Conservation (phyloP, 2,797 vertebrate species). For the Limosa lapponica region DNA sequence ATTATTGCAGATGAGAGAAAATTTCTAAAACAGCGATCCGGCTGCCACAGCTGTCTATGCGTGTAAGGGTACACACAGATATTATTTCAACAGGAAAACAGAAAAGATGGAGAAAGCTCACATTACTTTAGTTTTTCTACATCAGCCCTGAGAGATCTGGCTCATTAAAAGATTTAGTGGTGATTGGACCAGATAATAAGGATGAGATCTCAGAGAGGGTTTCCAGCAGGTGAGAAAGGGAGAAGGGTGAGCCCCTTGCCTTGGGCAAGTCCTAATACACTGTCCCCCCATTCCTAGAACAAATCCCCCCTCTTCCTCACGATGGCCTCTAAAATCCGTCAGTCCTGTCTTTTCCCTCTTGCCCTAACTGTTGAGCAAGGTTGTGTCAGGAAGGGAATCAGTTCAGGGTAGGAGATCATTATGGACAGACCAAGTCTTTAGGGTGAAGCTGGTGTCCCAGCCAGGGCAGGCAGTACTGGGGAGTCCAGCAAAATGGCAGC, state of each 20-base stretch:
- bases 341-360: neutral
- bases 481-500: neutral
- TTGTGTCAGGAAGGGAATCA: neutral
- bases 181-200: neutral
- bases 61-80: neutral
- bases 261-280: neutral
- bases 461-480: neutral
- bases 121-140: neutral
- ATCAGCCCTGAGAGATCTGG: neutral
- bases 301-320: neutral
- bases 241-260: neutral
- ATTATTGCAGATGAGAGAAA: neutral
- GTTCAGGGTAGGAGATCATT: neutral
- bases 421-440: neutral
- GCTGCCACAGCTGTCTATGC: neutral
- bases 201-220: neutral
- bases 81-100: neutral
- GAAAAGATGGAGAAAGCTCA: neutral
- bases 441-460: fast-evolving
- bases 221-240: neutral
- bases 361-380: neutral
- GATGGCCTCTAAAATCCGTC: neutral
- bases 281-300: neutral
- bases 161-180: neutral
- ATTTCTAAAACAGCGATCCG: neutral